Evolutionary conservation across 1,140 invertebrate species (phyloP), one percentile per base, ranked within the genome.

Genomic region (Chrysomallon squamiferum): DNA sequence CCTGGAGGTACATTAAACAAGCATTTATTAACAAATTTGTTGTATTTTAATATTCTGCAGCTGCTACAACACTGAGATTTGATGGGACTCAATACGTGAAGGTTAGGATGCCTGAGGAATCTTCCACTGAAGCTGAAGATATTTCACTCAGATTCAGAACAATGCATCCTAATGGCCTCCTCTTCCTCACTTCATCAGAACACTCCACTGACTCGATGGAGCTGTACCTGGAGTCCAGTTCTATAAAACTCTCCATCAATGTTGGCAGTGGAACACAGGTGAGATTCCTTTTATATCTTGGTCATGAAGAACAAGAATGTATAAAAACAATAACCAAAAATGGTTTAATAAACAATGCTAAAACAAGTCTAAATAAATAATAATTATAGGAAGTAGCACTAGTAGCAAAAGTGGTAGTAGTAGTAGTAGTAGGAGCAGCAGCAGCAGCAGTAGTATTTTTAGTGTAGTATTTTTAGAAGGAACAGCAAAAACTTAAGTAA

Each of bases 101-200:
- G 25, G 90, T 95, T 13, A 88, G 90, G 18, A 87, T 96, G 84
- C 91, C 92, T 2, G 89, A 92, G 30, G 92, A 94, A 62, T 91
- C 92, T 60, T 88, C 89, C 62, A 96, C 93, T 0, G 94, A 98
- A 85, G 95, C 94, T 0, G 96, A 98, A 84, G 94, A 97, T 80
- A 88, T 98, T 35, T 88, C 92, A 29, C 86, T 99, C 22, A 88
- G 95, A 35, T 97, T 98, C 84, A 90, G 91, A 71, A 98, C 95
- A 3, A 90, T 88, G 13, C 89, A 91, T 74, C 91, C 93, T 0
- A 86, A 75, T 68, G 86, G 87, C 29, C 76, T 89, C 20, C 74
- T 89, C 2, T 78, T 86, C 63, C 68, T 82, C 29, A 83, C 84
- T 30, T 68, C 90, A 45, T 90, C 92, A 0, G 90, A 93, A 49